These are phyloP conservation scores for Dichetophora obliterata DNA, from an alignment of 2,888 invertebrate species.

Conservation along the genomic window DNA sequence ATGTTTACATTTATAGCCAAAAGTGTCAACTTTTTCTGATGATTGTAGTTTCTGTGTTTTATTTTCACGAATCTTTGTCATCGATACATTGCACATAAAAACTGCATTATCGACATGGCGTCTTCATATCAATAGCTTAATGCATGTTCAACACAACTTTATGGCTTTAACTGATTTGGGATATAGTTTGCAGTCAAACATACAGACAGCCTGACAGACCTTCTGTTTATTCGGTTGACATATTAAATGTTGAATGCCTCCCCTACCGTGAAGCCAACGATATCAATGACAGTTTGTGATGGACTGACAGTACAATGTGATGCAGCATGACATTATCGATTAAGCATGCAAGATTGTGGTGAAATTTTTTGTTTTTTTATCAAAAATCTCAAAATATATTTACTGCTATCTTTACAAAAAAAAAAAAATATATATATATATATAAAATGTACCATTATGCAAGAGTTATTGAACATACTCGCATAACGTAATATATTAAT, in stretches of 20 bases:
- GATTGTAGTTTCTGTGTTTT: not conserved
- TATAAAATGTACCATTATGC: no score
- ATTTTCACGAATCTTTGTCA: not conserved
- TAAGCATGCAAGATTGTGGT: not conserved
- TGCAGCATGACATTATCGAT: slow-evolving; percentile 25
- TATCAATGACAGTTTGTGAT: not conserved
- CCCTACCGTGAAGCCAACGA: not conserved
- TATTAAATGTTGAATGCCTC: not conserved
- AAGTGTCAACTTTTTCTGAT: not conserved
- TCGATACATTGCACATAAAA: not conserved
- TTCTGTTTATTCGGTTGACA: slow-evolving; percentile 4
- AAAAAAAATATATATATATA: no score
- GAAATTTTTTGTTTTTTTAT: not conserved
- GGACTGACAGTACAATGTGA: slow-evolving; percentile 28
- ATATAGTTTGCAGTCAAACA: not conserved
- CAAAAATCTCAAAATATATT: not conserved
- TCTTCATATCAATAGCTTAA: not conserved
- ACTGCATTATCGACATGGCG: not conserved
- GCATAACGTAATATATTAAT: no score
- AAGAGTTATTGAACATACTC: no score
- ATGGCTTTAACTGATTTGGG: no score
- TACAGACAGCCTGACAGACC: not conserved
- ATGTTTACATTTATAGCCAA: not conserved
- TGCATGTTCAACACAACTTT: no score
- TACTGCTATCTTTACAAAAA: no score